These are phyloP conservation scores for Spilosoma lubricipeda DNA, from an alignment of 2,888 invertebrate genomes.

Conservation along the genomic window DNA sequence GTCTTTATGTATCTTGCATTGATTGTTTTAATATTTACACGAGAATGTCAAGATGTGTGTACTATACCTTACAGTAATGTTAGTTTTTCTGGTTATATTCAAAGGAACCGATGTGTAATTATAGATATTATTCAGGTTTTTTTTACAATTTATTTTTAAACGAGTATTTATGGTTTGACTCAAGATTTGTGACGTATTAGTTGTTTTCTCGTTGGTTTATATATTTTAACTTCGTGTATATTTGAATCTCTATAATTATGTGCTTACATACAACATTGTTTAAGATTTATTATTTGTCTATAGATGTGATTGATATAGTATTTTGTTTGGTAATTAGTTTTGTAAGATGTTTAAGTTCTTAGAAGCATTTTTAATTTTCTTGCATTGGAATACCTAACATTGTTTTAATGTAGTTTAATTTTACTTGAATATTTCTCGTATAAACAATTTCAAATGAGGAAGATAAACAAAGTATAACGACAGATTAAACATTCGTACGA, in stretches of 20 bases:
- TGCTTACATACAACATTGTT: constrained; percentile 40
- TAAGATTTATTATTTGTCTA: constrained; percentile 43
- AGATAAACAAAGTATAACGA: background rate
- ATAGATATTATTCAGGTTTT: constrained; percentile 37
- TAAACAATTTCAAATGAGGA: constrained; percentile 1
- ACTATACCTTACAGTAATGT: constrained; percentile 38
- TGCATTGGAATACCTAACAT: constrained; percentile 39
- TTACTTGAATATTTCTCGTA: constrained; percentile 21
- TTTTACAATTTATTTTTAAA: constrained; percentile 40
- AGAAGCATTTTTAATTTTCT: constrained; percentile 49
- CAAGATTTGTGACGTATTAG: constrained; percentile 44
- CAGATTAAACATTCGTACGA: background rate
- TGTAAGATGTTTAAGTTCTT: constrained; percentile 49
- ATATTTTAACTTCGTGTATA: constrained; percentile 54
- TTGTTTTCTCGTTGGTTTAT: constrained; percentile 46
- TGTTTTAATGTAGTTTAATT: constrained; percentile 50
- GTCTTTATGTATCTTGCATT: constrained; percentile 33
- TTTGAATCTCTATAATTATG: constrained; percentile 58
- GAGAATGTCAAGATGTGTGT: constrained; percentile 37
- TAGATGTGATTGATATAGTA: constrained; percentile 48
- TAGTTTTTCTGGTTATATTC: constrained; percentile 32
- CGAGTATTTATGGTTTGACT: constrained; percentile 40
- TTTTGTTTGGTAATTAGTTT: constrained; percentile 51
- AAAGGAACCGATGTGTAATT: constrained; percentile 44
- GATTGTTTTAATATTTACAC: constrained; percentile 25